Evolutionary conservation across 2,797 vertebrate genomes (phyloP), one percentile per base, ranked within the genome.

Genomic region (Strix occidentalis): DNA sequence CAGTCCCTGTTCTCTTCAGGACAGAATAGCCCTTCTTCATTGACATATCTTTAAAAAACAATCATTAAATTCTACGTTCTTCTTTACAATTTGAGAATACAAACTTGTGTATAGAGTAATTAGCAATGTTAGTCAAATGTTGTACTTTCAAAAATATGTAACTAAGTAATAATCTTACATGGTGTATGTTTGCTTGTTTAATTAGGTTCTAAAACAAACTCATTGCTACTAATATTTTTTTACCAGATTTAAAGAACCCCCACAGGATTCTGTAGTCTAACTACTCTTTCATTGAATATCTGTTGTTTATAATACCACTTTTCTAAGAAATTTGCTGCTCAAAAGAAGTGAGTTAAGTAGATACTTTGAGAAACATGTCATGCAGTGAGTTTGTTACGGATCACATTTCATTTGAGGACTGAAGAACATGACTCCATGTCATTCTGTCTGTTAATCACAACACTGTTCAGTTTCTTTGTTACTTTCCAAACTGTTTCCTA

Each of bases 401-500:
- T 75, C 41, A 35, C 3, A 3, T 46, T 84, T 90, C 66, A 91
- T 94, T 65, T 48, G 33, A 78, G n/a, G 48, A 63, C 37, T 88
- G 77, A 64, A 70, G 68, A 90, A 45, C 25, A 15, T 26, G 33
- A 64, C 35, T 78, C 35, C 13, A 5, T 60, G 37, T 78, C 77
- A 48, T 74, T 88, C 84, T 92, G 12, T 39, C 16, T 71, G 26
- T 82, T 77, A 91, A 66, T 76, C 50, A 75, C 33, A 89, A 57
- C 14, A 35, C 18, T 54, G 24, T 23, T 83, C n/a, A 60, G 25
- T 80, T 72, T 84, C 23, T 83, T 71, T 3, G 1, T 87, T 91
- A 43, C 71, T 57, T 90, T 82, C 65, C 43, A 71, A 81, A 66
- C 9, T 64, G 39, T 84, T 92, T 93, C 31, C 51, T 70, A 41